phyloP scores from a whole-genome alignment of 1,140 invertebrate species.

The Lasioglossum baleicum region DNA sequence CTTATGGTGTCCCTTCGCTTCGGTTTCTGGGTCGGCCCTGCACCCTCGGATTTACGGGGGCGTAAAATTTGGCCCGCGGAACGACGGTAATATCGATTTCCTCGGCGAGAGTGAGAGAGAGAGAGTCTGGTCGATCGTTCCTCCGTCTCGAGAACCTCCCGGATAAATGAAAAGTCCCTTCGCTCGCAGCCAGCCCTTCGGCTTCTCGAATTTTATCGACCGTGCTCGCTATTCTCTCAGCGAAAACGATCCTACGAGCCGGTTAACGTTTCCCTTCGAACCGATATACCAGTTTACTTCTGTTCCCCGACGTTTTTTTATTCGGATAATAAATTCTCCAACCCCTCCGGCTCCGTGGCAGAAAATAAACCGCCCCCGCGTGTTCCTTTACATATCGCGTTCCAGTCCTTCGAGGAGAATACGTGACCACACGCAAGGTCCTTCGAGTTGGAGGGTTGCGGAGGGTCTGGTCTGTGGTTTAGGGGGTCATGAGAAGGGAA shows the following conservation, averaged over 20 bases:
- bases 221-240: background rate
- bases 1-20: conserved; percentile 34
- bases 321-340: background rate
- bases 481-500: conserved; percentile 65
- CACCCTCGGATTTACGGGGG: conserved; percentile 7
- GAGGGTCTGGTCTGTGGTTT: conserved; percentile 45
- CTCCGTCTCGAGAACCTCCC: background rate
- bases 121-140: conserved; percentile 19
- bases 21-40: conserved; percentile 11
- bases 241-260: background rate
- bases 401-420: conserved; percentile 46
- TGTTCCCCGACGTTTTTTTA: background rate
- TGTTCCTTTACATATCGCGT: conserved; percentile 22
- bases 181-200: no score
- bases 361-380: background rate
- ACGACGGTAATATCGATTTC: conserved; percentile 19
- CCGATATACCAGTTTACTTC: background rate
- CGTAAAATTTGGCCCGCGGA: conserved; percentile 32
- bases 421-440: conserved; percentile 57
- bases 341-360: background rate
- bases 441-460: conserved; percentile 32
- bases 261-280: background rate
- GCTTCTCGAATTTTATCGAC: no score
- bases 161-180: background rate
- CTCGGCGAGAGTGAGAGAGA: background rate